phyloP scores from a whole-genome alignment of 2,888 invertebrate genomes.

The Ophion slaviceki region DNA sequence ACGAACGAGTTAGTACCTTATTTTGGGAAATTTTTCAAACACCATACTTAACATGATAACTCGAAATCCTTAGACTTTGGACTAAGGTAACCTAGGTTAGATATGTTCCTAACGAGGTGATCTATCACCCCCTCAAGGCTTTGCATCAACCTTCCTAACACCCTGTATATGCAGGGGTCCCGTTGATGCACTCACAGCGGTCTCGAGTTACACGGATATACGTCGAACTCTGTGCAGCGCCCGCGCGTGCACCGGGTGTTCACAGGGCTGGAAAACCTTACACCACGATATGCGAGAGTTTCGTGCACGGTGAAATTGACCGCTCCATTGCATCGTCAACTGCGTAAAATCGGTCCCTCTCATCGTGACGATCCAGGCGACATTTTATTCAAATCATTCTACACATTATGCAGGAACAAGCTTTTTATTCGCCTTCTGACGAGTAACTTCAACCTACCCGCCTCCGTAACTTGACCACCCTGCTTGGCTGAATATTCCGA shows the following conservation, averaged over 20 bases:
- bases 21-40: too few species aligned
- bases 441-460: constrained; percentile 48
- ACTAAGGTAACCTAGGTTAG: too few species aligned
- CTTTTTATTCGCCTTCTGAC: constrained; percentile 46
- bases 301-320: constrained; percentile 49
- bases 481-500: constrained; percentile 32
- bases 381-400: background rate
- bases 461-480: constrained; percentile 27
- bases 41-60: too few species aligned
- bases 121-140: too few species aligned
- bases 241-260: constrained; percentile 36
- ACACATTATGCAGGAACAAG: constrained; percentile 1
- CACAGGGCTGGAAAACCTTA: constrained; percentile 43
- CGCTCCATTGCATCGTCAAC: background rate
- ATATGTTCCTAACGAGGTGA: too few species aligned
- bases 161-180: background rate
- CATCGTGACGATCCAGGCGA: background rate
- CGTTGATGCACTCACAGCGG: constrained; percentile 60
- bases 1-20: too few species aligned
- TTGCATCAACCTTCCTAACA: too few species aligned
- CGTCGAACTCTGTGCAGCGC: constrained; percentile 49
- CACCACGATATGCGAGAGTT: background rate
- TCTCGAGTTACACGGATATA: constrained; percentile 60
- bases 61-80: too few species aligned
- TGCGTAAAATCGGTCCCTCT: constrained; percentile 27